phyloP scores from a whole-genome alignment of 2,113 vertebrate genomes.

The Archilochus colubris region DNA sequence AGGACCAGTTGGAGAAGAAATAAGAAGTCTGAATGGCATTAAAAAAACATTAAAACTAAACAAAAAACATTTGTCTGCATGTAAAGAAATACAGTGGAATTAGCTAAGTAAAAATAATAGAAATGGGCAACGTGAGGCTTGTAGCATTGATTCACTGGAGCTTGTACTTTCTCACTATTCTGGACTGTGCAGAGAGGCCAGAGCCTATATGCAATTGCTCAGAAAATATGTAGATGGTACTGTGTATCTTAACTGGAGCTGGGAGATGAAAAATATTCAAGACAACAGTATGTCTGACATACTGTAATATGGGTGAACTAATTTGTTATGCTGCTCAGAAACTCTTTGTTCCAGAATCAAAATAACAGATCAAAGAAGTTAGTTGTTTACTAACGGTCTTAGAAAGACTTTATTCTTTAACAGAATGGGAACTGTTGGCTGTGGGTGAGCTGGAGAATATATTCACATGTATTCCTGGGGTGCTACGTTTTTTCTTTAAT shows the following conservation, averaged over 20 bases:
- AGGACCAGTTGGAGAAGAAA: neutral
- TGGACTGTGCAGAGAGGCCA: neutral
- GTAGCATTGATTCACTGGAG: neutral
- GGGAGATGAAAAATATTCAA: neutral
- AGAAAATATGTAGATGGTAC: neutral
- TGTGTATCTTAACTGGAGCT: neutral
- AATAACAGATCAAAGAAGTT: conserved; percentile 50
- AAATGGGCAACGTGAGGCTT: neutral
- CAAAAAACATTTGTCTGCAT: neutral
- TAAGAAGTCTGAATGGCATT: neutral
- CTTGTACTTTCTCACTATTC: neutral
- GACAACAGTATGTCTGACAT: neutral
- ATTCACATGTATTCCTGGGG: conserved; percentile 23
- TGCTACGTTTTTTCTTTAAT: conserved; percentile 48
- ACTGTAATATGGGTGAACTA: neutral
- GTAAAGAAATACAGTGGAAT: neutral
- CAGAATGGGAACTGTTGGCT: conserved; percentile 5
- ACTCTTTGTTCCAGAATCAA: conserved; percentile 46
- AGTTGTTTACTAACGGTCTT: neutral
- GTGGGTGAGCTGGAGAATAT: conserved; percentile 10
- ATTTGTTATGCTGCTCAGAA: conserved; percentile 24
- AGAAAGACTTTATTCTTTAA: conserved; percentile 31
- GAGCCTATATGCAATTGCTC: neutral
- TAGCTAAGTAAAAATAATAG: neutral
- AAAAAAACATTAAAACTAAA: neutral